Evolutionary conservation across 2,797 vertebrate genomes (phyloP).

Genomic region (Meda fulgida): DNA sequence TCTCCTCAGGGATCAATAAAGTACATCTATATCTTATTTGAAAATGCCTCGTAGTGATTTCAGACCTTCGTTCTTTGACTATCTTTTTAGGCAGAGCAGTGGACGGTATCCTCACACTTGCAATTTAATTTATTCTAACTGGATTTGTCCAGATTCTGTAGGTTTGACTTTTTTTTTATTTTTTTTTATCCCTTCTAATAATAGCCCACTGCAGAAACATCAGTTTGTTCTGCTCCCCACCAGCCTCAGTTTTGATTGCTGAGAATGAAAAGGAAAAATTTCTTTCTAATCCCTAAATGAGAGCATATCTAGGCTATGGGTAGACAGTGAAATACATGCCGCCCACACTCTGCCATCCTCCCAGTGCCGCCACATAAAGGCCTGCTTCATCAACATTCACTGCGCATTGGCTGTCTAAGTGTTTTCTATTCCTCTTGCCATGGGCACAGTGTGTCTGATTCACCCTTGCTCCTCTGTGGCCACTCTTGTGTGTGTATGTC

Average conservation of each 20-base stretch:
- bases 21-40: not conserved
- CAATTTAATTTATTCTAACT: slow-evolving; percentile 3
- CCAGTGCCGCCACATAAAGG: slow-evolving; percentile 65
- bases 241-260: slow-evolving; percentile 26
- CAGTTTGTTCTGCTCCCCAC: slow-evolving; percentile 4
- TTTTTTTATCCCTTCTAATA: not conserved
- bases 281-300: slow-evolving; percentile 73
- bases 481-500: slow-evolving; percentile 49
- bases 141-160: slow-evolving; percentile 5
- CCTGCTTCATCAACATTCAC: slow-evolving; percentile 78
- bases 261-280: slow-evolving; percentile 27
- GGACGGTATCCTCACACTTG: not conserved
- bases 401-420: slow-evolving; percentile 68
- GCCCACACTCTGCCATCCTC: slow-evolving; percentile 73
- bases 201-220: slow-evolving; percentile 6
- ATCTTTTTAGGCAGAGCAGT: not conserved
- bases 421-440: slow-evolving; percentile 63
- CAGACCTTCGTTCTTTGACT: not conserved
- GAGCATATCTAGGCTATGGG: slow-evolving; percentile 60
- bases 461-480: slow-evolving; percentile 55
- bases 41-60: slow-evolving; percentile 6
- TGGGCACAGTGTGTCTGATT: slow-evolving; percentile 66
- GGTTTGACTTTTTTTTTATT: not conserved
- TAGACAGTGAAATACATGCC: slow-evolving; percentile 71
- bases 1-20: not conserved